A percentile compares a stretch with the other conserved stretches of the same genome.
phyloP scores from a whole-genome alignment of 2,888 invertebrate genomes.

The Parnassius smintheus region DNA sequence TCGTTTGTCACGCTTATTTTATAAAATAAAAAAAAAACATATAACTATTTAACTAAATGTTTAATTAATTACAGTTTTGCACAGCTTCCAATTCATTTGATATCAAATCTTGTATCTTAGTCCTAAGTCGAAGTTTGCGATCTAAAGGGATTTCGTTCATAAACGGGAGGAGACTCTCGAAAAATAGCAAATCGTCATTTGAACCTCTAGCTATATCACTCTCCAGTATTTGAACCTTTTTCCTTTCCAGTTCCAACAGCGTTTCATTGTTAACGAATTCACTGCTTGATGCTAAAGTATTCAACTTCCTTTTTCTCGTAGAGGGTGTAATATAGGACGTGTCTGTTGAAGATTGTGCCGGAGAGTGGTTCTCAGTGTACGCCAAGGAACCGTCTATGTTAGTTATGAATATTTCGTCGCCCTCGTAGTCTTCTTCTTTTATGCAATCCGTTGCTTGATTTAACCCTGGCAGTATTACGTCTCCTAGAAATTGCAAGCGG shows the following conservation, averaged over 20 bases:
- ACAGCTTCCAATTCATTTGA: conserved; percentile 34
- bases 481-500: conserved; percentile 31
- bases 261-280: conserved; percentile 29
- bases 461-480: conserved; percentile 7
- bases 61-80: conserved; percentile 8
- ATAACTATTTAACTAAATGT: neutral
- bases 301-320: conserved; percentile 25
- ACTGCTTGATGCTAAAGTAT: conserved; percentile 25
- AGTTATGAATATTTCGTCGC: conserved; percentile 27
- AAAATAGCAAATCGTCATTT: conserved; percentile 38
- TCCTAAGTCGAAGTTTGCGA: conserved; percentile 35
- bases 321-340: conserved; percentile 27
- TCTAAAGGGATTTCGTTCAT: conserved; percentile 36
- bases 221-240: conserved; percentile 30
- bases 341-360: conserved; percentile 25
- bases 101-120: conserved; percentile 40
- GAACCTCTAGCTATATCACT: conserved; percentile 32
- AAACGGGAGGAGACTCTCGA: conserved; percentile 39
- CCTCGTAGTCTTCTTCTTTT: conserved; percentile 28
- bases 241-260: conserved; percentile 28
- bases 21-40: conserved; percentile 4
- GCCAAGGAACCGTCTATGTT: conserved; percentile 25
- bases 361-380: conserved; percentile 25
- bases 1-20: no score
- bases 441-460: conserved; percentile 11